Percentiles rank a stretch among this genome's conserved stretches.
Evolutionary conservation across 2,888 invertebrate genomes (phyloP).

Genomic region (Melikaiella ostensackeni): DNA sequence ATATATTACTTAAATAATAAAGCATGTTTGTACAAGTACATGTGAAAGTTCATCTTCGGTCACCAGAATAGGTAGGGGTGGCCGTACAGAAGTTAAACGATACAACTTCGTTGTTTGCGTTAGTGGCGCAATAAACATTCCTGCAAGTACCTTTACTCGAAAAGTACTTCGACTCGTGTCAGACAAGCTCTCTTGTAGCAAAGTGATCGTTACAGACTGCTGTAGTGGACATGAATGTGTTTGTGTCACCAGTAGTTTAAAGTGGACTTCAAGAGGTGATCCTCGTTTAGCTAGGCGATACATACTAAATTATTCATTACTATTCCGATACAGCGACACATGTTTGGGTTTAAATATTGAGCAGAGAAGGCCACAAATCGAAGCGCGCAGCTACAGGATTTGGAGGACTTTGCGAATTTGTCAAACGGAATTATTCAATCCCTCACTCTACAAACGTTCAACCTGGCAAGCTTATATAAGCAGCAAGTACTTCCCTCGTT

Average conservation of each 20-base stretch:
- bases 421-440: constrained; percentile 34
- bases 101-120: constrained; percentile 30
- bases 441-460: not conserved
- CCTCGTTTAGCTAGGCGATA: constrained; percentile 28
- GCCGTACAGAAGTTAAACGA: constrained; percentile 21
- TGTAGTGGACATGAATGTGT: constrained; percentile 20
- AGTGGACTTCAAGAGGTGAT: constrained; percentile 23
- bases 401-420: constrained; percentile 2
- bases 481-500: not conserved
- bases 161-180: constrained; percentile 37
- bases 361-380: constrained; percentile 14
- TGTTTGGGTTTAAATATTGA: constrained; percentile 1
- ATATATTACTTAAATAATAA: constrained; percentile 20
- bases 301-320: constrained; percentile 26
- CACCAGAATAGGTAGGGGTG: constrained; percentile 10
- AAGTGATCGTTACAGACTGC: constrained; percentile 19
- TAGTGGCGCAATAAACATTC: constrained; percentile 36
- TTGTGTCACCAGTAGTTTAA: constrained; percentile 22
- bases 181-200: constrained; percentile 29
- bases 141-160: constrained; percentile 27
- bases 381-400: not conserved
- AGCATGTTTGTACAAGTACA: not conserved
- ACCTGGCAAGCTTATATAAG: not conserved
- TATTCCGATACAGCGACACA: not conserved
- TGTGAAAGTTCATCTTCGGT: constrained; percentile 17